Conservation (phyloP, 1,140 invertebrate species). For the Intoshia linei region DNA sequence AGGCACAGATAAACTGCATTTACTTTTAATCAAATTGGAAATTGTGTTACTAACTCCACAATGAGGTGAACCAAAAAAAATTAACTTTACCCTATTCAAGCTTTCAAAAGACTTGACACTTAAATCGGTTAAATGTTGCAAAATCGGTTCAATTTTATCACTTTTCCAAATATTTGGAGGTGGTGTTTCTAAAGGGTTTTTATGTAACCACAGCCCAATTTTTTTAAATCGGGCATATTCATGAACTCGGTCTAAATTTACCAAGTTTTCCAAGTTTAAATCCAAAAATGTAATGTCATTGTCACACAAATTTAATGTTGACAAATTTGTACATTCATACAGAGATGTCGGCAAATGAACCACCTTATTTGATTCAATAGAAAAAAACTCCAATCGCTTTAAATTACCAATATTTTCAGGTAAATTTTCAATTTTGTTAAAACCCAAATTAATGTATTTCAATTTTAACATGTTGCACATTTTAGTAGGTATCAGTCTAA, state of each 20-base stretch:
- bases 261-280: constrained; percentile 12
- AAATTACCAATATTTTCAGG: constrained; percentile 12
- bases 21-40: too few relatives aligned
- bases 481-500: constrained; percentile 11
- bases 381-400: constrained; percentile 10
- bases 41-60: too few relatives aligned
- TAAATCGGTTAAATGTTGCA: too few relatives aligned
- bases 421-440: constrained; percentile 11
- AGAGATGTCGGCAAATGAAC: constrained; percentile 13
- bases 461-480: constrained; percentile 12
- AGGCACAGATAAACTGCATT: too few relatives aligned
- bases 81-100: too few relatives aligned
- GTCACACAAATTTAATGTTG: constrained; percentile 15
- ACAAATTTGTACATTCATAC: constrained; percentile 12
- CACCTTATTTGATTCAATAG: constrained; percentile 13
- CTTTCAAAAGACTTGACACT: too few relatives aligned
- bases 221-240: constrained; percentile 13
- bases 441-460: constrained; percentile 10
- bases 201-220: constrained; percentile 18
- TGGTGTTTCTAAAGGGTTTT: constrained; percentile 16
- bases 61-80: too few relatives aligned
- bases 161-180: constrained; percentile 15
- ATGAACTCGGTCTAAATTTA: constrained; percentile 13
- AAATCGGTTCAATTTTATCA: too few relatives aligned
- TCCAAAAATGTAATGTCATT: constrained; percentile 14